Base-by-base conservation (phyloP, 2,113 vertebrate species). In the Numenius arquata region DNA sequence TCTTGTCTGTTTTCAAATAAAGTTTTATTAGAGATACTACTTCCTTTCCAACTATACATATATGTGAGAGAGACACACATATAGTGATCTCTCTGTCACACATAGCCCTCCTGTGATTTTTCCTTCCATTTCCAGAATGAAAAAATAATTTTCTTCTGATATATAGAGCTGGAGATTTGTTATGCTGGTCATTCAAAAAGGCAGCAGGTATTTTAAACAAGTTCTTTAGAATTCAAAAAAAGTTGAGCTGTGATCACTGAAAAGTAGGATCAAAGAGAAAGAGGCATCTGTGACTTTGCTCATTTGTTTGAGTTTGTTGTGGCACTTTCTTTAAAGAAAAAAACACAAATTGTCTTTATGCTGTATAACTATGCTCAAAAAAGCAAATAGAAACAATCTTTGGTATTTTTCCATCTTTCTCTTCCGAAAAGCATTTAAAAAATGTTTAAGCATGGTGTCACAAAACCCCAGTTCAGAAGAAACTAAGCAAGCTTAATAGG, bases 91-190 rank as follows among this genome's bases (percentile, higher is more conserved):
- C 29, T 36, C 16, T 14, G 34, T 15, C 20, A 45, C 9, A 76
- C 1, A 30, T 8, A 61, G 2, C 3, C 3, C 8, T 30, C 4
- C 16, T 41, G 2, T 12, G 9, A 30, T 30, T 45, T 58, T 50
- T 30, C 11, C 9, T 74, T 58, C 21, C 2, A 53, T 18, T 63
- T 67, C 38, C 72, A 91, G 17, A 67, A 74, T 8, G 27, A 61
- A 63, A 0, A 70, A 70, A 22, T 30, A 8, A 29, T 66, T 56
- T 58, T 38, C 29, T 80, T 82, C 11, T 52, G 8, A 22, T 34
- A 29, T 7, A 32, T 6, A 45, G 3, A 58, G 38, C 38, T 55
- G 15, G 11, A 82, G 13, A 68, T 32, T 34, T 61, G 53, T 40
- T 55, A 41, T 6, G 11, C 18, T 13, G 45, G 30, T 36, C 34